phyloP scores from a whole-genome alignment of 2,113 vertebrate genomes.

The Phyllopteryx taeniolatus region DNA sequence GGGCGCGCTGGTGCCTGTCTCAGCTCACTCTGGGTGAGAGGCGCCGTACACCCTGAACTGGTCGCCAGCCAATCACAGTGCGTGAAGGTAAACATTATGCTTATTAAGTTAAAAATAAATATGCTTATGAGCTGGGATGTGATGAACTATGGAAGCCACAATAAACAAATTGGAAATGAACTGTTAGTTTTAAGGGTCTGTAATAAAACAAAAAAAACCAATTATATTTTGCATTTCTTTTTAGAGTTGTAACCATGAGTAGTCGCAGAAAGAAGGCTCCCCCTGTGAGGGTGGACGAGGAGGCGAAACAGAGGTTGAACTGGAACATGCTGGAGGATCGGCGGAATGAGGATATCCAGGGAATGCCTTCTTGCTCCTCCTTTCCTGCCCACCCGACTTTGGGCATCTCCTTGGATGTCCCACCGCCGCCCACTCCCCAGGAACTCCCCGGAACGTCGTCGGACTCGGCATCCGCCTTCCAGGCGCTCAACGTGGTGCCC shows the following conservation, averaged over 20 bases:
- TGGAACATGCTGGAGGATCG: slow-evolving; percentile 95
- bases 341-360: slow-evolving; percentile 60
- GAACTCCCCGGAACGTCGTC: slow-evolving; percentile 53
- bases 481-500: slow-evolving; percentile 72
- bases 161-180: too few species aligned
- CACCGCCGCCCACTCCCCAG: slow-evolving; percentile 31
- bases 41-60: too few species aligned
- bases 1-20: too few species aligned
- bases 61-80: too few species aligned
- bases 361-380: slow-evolving; percentile 57
- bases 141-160: too few species aligned
- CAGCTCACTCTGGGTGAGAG: too few species aligned
- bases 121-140: too few species aligned
- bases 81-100: too few species aligned
- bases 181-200: neutral
- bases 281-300: slow-evolving; percentile 84
- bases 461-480: slow-evolving; percentile 56
- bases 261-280: slow-evolving; percentile 83
- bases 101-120: too few species aligned
- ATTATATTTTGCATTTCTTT: neutral
- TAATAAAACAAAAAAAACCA: too few species aligned
- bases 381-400: neutral
- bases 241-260: slow-evolving; percentile 77
- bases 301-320: slow-evolving; percentile 79
- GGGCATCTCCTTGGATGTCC: slow-evolving; percentile 16